phyloP scores from a whole-genome alignment of 2,113 vertebrate species.

The Furnarius figulus region DNA sequence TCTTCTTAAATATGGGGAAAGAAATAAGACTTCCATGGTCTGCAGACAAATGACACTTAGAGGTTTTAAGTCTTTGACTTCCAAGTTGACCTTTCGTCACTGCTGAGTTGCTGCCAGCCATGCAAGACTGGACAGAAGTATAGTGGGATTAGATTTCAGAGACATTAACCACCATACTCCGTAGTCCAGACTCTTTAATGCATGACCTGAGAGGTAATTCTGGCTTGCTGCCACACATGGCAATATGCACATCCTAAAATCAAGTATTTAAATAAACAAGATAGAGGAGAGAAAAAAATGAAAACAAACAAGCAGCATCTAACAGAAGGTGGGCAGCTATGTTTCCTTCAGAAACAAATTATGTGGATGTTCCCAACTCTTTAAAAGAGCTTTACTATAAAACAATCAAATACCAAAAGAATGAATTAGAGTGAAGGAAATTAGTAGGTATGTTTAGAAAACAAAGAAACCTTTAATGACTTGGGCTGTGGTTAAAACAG shows the following conservation, averaged over 20 bases:
- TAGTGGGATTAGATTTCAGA: constrained; percentile 51
- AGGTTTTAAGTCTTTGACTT: constrained; percentile 48
- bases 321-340: background rate
- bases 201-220: constrained; percentile 15
- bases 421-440: background rate
- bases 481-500: background rate
- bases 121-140: constrained; percentile 47
- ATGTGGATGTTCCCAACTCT: background rate
- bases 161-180: background rate
- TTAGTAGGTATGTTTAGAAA: background rate
- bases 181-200: background rate
- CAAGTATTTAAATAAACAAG: constrained; percentile 26
- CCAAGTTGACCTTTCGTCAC: constrained; percentile 47
- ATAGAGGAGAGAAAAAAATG: background rate
- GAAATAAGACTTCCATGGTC: background rate
- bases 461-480: background rate
- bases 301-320: background rate
- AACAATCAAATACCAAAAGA: background rate
- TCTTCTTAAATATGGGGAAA: constrained; percentile 2
- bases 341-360: background rate
- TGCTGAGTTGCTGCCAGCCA: constrained; percentile 55
- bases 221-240: background rate
- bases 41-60: background rate
- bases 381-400: background rate
- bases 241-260: constrained; percentile 1